These are phyloP conservation scores for Drosophila kanekoi DNA, from an alignment of 2,888 invertebrate species.

Conservation along the genomic window DNA sequence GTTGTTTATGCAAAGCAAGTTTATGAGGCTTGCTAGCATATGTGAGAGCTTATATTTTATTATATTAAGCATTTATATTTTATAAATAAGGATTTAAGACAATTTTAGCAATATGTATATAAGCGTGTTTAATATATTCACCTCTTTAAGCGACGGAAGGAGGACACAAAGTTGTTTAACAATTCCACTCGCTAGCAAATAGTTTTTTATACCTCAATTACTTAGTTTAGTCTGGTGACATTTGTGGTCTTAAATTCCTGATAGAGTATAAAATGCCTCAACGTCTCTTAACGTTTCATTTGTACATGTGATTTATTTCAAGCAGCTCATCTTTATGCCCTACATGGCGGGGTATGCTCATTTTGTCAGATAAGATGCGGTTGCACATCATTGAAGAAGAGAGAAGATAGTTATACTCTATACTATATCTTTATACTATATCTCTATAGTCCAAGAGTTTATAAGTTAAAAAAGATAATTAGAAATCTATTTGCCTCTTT, in stretches of 20 bases:
- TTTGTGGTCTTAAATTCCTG: constrained; percentile 23
- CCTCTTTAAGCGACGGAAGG: not conserved
- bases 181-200: constrained; percentile 3
- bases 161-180: too few relatives aligned
- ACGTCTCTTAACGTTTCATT: constrained; percentile 39
- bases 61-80: too few relatives aligned
- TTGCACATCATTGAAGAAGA: too few relatives aligned
- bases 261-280: constrained; percentile 18
- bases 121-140: not conserved
- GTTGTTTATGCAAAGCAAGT: not conserved
- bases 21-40: too few relatives aligned
- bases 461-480: too few relatives aligned
- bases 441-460: too few relatives aligned
- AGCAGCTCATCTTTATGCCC: constrained; percentile 28
- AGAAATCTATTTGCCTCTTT: too few relatives aligned
- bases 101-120: not conserved
- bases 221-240: constrained; percentile 25
- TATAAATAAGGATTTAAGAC: too few relatives aligned
- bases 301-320: constrained; percentile 59
- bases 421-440: too few relatives aligned
- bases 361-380: not conserved
- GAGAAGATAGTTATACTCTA: too few relatives aligned
- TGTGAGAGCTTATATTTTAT: too few relatives aligned
- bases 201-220: constrained; percentile 19
- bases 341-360: not conserved